These are phyloP conservation scores for Parotocinclus haroldoi DNA, from an alignment of 2,797 vertebrate species.

Conservation along the genomic window DNA sequence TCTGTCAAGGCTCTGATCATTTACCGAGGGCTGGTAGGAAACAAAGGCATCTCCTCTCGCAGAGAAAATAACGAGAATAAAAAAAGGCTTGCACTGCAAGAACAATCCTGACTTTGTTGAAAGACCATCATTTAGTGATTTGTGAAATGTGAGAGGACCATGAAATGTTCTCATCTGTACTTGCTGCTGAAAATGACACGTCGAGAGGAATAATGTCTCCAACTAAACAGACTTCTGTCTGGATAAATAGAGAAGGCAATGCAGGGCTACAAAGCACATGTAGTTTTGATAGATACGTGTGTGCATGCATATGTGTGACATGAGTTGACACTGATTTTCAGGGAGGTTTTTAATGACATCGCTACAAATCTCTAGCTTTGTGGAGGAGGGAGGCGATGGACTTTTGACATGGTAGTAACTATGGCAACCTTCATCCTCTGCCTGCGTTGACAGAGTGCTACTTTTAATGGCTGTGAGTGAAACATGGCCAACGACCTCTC, in stretches of 20 bases:
- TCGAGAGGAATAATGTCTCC: conserved; percentile 24
- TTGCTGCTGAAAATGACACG: not conserved
- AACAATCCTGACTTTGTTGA: conserved; percentile 22
- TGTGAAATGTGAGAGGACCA: conserved; percentile 17
- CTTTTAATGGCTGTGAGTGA: conserved; percentile 46
- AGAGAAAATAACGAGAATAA: conserved; percentile 13
- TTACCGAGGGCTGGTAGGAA: conserved; percentile 23
- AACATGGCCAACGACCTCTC: conserved; percentile 41
- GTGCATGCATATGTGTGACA: not conserved
- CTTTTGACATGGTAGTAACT: conserved; percentile 41
- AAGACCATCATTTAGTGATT: conserved; percentile 11
- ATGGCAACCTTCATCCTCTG: conserved; percentile 42
- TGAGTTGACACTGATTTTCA: conserved; percentile 28
- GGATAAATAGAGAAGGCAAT: conserved; percentile 4
- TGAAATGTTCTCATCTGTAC: conserved; percentile 21
- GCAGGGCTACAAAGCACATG: conserved; percentile 1
- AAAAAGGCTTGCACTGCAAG: conserved; percentile 9
- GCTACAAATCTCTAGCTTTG: conserved; percentile 10
- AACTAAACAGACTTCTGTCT: conserved; percentile 11
- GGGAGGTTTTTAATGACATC: conserved; percentile 16
- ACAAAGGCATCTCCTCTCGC: conserved; percentile 15
- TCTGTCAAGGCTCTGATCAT: conserved; percentile 24
- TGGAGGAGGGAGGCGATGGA: conserved; percentile 11
- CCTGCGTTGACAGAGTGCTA: conserved; percentile 32
- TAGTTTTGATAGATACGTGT: conserved; percentile 2